Evolutionary conservation across 2,797 vertebrate species (phyloP).

Genomic region (Gymnoscopelus braueri): DNA sequence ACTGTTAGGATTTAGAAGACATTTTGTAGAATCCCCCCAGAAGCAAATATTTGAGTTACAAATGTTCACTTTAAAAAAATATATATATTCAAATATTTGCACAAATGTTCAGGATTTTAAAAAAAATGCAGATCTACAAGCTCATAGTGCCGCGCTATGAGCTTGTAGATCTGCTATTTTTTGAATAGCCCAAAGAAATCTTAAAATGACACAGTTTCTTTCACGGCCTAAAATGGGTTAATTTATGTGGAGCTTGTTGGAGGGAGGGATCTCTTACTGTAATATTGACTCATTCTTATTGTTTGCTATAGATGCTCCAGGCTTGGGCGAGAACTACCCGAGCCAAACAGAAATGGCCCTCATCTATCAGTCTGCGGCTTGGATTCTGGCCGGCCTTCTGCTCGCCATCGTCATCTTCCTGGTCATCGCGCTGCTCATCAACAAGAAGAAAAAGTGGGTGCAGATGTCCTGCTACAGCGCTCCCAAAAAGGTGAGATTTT

Average conservation of each 20-base stretch:
- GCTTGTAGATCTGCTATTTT: too few species aligned
- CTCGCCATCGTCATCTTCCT: constrained; percentile 84
- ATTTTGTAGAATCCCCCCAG: too few species aligned
- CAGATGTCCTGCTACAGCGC: constrained; percentile 87
- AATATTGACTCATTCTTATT: constrained; percentile 16
- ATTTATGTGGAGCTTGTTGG: background rate
- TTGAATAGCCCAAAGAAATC: too few species aligned
- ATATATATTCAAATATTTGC: too few species aligned
- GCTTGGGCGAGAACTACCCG: constrained; percentile 65
- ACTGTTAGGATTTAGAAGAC: too few species aligned
- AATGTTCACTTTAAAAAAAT: too few species aligned
- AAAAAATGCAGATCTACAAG: too few species aligned
- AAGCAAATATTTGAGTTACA: too few species aligned
- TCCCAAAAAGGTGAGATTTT: constrained; percentile 82
- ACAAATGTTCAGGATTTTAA: too few species aligned
- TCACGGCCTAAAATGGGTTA: too few species aligned
- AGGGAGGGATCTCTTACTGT: background rate
- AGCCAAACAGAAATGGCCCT: constrained; percentile 80
- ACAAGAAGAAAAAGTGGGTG: constrained; percentile 86
- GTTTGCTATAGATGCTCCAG: constrained; percentile 63
- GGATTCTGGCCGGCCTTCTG: constrained; percentile 85
- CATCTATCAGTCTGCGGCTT: constrained; percentile 86
- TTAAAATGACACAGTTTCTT: too few species aligned
- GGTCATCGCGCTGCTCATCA: constrained; percentile 78
- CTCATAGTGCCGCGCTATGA: too few species aligned